phyloP scores from a whole-genome alignment of 2,113 vertebrate genomes.

The Notarius quadriscutis region DNA sequence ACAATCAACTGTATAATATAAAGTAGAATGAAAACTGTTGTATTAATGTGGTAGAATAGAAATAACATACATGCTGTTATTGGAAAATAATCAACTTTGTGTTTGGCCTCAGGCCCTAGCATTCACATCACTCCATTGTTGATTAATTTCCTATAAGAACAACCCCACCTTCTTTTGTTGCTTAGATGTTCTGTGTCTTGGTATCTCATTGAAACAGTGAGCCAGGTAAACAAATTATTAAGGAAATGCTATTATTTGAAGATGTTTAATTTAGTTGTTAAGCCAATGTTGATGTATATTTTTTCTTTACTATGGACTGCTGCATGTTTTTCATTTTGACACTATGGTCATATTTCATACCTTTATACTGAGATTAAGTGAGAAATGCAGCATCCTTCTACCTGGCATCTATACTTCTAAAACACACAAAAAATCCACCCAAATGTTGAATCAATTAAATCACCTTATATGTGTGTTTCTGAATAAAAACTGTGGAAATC shows the following conservation, averaged over 20 bases:
- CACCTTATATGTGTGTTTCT: not conserved
- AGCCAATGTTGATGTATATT: not conserved
- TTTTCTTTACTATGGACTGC: not conserved
- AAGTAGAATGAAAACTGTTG: no score
- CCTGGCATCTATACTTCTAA: not conserved
- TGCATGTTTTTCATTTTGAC: not conserved
- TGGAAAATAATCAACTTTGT: not conserved
- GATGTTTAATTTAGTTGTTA: not conserved
- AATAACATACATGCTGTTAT: not conserved
- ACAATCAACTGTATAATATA: no score
- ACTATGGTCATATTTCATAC: not conserved
- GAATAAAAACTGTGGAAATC: not conserved
- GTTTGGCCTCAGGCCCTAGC: not conserved
- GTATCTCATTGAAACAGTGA: not conserved
- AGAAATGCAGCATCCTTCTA: not conserved
- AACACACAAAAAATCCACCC: not conserved
- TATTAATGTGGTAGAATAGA: not conserved
- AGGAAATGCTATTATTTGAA: not conserved
- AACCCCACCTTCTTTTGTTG: not conserved
- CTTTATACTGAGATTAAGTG: not conserved
- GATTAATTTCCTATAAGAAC: not conserved
- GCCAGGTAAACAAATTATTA: not conserved
- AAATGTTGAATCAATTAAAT: not conserved
- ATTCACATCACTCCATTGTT: not conserved
- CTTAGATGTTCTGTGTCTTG: not conserved